phyloP scores from a whole-genome alignment of 2,797 vertebrate species.

The Dermochelys coriacea region DNA sequence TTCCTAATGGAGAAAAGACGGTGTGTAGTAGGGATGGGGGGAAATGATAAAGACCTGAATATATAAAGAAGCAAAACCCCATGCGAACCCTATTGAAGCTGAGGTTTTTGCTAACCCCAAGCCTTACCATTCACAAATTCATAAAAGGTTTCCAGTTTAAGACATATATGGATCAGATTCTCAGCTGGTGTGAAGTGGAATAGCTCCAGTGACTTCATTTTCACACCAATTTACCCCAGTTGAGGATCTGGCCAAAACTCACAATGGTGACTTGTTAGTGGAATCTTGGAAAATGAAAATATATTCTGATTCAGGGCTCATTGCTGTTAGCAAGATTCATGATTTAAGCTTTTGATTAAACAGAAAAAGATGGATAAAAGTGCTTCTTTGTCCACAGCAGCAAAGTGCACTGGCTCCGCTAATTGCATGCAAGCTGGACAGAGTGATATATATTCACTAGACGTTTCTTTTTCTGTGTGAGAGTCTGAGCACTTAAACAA shows the following conservation, averaged over 20 bases:
- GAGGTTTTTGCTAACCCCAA: background rate
- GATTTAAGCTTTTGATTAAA: constrained; percentile 44
- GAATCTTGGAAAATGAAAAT: constrained; percentile 2
- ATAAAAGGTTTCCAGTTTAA: background rate
- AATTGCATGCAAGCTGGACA: background rate
- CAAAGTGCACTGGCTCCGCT: background rate
- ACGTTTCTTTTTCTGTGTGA: constrained; percentile 23
- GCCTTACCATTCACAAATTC: background rate
- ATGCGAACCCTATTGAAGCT: background rate
- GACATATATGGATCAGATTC: background rate
- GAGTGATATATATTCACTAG: constrained; percentile 8
- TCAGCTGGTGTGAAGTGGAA: background rate
- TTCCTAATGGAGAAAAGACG: background rate
- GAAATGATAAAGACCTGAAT: background rate
- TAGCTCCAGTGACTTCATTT: background rate
- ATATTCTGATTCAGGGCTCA: background rate
- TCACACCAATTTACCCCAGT: background rate
- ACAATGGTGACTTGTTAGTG: background rate
- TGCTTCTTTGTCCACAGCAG: background rate
- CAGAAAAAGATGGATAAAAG: constrained; percentile 13
- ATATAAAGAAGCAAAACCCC: background rate
- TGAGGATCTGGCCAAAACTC: background rate
- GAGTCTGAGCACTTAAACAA: constrained; percentile 32
- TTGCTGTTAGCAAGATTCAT: background rate
- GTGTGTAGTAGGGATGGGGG: too few species aligned